phyloP scores from a whole-genome alignment of 2,113 vertebrate genomes.

The Euleptes europaea region DNA sequence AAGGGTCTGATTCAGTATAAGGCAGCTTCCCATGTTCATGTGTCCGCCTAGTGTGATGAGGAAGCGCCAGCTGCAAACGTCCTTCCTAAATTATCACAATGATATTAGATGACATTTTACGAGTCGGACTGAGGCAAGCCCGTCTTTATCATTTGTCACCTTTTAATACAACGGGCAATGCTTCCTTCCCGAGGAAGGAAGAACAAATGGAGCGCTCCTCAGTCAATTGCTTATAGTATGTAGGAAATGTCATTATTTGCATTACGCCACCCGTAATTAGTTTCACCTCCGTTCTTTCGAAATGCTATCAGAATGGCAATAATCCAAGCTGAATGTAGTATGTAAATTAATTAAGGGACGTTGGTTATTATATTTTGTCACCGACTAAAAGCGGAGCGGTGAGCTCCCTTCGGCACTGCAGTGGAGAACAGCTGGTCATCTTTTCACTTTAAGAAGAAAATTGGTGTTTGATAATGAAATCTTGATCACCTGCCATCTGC shows the following conservation, averaged over 20 bases:
- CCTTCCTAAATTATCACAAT: background rate
- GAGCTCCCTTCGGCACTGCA: slow-evolving; percentile 28
- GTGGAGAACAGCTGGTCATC: slow-evolving; percentile 60
- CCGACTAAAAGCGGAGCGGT: slow-evolving; percentile 14
- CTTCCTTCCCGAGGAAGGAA: background rate
- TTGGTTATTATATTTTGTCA: slow-evolving; percentile 24
- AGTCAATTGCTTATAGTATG: slow-evolving; percentile 7
- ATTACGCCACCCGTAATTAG: slow-evolving; percentile 17
- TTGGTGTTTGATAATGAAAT: slow-evolving; percentile 64
- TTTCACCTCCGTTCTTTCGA: slow-evolving; percentile 30
- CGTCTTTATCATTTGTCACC: background rate
- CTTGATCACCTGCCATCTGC: slow-evolving; percentile 67
- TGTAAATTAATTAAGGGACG: slow-evolving; percentile 18
- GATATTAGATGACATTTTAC: slow-evolving; percentile 12
- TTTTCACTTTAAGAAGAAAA: slow-evolving; percentile 56
- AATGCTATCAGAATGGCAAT: slow-evolving; percentile 28
- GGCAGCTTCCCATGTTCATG: background rate
- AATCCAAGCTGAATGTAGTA: background rate
- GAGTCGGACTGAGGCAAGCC: background rate
- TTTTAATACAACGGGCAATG: slow-evolving; percentile 9
- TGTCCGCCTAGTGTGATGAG: background rate
- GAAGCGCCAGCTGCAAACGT: background rate
- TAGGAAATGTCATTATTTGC: slow-evolving; percentile 30
- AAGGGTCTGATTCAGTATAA: no score
- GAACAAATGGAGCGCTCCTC: background rate